Conservation (phyloP, 2,113 vertebrate species). For the Chrysemys picta region DNA sequence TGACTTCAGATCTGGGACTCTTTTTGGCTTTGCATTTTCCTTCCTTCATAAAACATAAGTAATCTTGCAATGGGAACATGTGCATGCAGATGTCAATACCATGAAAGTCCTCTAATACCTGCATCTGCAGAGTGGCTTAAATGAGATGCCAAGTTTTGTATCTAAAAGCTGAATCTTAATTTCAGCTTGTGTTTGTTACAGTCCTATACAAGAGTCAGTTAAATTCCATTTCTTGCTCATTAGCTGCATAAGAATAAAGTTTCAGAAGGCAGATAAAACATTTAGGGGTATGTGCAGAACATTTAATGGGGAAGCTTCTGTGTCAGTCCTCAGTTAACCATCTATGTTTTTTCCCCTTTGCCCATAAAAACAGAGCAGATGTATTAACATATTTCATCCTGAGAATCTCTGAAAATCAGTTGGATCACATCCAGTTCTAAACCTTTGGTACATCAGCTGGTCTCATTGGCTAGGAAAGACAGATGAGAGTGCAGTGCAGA, state of each 20-base stretch:
- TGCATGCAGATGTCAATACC: neutral
- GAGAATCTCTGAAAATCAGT: neutral
- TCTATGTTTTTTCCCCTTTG: neutral
- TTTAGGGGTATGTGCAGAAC: neutral
- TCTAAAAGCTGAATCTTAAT: neutral
- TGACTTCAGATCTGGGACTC: neutral
- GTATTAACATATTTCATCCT: neutral
- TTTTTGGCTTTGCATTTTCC: neutral
- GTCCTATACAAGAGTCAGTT: neutral
- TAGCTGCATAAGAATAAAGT: neutral
- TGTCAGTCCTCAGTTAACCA: neutral
- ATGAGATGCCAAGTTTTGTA: neutral
- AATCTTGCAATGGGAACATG: neutral
- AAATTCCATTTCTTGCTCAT: neutral
- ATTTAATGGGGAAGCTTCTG: neutral
- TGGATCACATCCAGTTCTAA: neutral
- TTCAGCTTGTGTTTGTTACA: neutral
- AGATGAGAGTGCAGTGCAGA: neutral
- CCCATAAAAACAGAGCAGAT: neutral
- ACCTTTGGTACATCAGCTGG: neutral
- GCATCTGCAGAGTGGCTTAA: neutral
- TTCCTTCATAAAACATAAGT: neutral
- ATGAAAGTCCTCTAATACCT: neutral
- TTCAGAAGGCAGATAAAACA: accelerated
- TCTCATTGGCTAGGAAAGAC: neutral